Evolutionary conservation across 2,888 invertebrate genomes (phyloP).

Genomic region (Halictus ligatus): DNA sequence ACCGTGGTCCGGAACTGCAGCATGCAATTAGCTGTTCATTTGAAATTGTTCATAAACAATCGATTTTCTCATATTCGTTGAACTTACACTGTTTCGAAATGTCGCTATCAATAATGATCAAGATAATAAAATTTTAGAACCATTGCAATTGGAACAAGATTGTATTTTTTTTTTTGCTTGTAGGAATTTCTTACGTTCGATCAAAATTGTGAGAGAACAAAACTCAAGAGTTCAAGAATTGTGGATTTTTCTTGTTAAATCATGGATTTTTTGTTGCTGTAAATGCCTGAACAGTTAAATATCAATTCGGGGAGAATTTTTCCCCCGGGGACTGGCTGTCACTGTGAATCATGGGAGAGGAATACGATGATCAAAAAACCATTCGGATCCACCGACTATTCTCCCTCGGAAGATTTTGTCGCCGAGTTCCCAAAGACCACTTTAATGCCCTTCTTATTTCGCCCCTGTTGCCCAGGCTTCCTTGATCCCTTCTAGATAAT

Average conservation of each 20-base stretch:
- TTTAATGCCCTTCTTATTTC: constrained; percentile 12
- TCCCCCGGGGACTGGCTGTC: not conserved
- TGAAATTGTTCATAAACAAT: not conserved
- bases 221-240: not conserved
- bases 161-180: too few species aligned
- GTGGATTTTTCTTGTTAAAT: not conserved
- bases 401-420: constrained; percentile 1
- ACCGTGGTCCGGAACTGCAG: not conserved
- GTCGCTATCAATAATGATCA: not conserved
- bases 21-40: not conserved
- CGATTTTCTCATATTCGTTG: not conserved
- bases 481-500: constrained; percentile 14
- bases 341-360: not conserved
- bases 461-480: not conserved
- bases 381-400: not conserved
- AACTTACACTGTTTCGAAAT: not conserved
- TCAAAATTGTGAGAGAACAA: too few species aligned
- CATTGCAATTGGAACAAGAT: not conserved
- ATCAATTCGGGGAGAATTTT: not conserved
- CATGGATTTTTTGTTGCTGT: not conserved
- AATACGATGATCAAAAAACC: not conserved
- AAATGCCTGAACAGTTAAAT: not conserved
- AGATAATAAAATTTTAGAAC: not conserved
- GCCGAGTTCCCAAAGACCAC: not conserved
- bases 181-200: too few species aligned